phyloP scores from a whole-genome alignment of 2,888 invertebrate species.

The Parelbella ahira region DNA sequence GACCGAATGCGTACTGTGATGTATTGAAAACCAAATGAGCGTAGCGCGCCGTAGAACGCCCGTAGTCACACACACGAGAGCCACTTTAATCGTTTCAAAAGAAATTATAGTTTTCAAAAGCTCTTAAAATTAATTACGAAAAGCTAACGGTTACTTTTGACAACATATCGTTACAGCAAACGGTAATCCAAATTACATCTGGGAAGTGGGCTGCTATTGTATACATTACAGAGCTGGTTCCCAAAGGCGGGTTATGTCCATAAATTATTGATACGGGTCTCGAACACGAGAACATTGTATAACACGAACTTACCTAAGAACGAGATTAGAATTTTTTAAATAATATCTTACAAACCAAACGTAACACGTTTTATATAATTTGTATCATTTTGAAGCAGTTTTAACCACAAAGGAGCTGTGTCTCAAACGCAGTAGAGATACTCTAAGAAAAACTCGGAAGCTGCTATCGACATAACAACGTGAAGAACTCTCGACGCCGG shows the following conservation, averaged over 20 bases:
- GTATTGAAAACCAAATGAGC: constrained; percentile 29
- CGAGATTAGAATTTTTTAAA: too few species aligned
- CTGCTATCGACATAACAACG: constrained; percentile 28
- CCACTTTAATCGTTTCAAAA: constrained; percentile 17
- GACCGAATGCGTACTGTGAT: too few species aligned
- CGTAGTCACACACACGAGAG: constrained; percentile 27
- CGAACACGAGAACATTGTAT: too few species aligned
- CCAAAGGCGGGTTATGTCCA: constrained; percentile 29
- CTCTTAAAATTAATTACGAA: constrained; percentile 17
- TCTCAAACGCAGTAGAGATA: constrained; percentile 13
- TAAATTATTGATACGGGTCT: constrained; percentile 26
- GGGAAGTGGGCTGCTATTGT: constrained; percentile 73
- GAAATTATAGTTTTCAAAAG: constrained; percentile 12
- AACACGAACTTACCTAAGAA: too few species aligned
- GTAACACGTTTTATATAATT: too few species aligned
- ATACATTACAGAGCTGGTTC: constrained; percentile 44
- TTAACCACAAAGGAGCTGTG: constrained; percentile 5
- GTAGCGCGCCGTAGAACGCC: constrained; percentile 37
- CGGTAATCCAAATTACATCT: constrained; percentile 74
- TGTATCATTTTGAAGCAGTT: too few species aligned
- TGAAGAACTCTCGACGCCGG: constrained; percentile 55
- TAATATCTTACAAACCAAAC: too few species aligned
- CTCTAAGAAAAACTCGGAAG: constrained; percentile 24
- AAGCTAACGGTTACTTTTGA: constrained; percentile 46
- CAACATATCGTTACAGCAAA: constrained; percentile 56